Evolutionary conservation across 2,113 vertebrate species (phyloP).

Genomic region (Callopanchax toddi): DNA sequence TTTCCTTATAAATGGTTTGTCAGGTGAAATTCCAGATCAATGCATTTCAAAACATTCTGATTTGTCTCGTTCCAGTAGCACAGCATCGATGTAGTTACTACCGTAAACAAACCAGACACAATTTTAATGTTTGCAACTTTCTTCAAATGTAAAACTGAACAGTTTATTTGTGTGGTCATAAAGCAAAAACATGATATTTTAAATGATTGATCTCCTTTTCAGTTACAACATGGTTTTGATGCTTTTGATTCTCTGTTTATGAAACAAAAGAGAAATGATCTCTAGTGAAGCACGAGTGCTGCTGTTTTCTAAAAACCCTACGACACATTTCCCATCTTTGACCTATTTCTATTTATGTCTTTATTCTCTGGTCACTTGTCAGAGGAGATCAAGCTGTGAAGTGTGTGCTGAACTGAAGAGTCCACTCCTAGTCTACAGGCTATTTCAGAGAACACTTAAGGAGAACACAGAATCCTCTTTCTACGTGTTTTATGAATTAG

Average conservation of each 20-base stretch:
- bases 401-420: neutral
- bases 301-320: neutral
- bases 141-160: too few relatives aligned
- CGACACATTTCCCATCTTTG: too few relatives aligned
- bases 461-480: conserved; percentile 7
- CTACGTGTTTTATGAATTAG: conserved; percentile 17
- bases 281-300: too few relatives aligned
- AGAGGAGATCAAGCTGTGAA: neutral
- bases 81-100: too few relatives aligned
- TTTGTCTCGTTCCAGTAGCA: too few relatives aligned
- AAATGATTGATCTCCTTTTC: too few relatives aligned
- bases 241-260: neutral
- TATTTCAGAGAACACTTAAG: neutral
- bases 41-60: too few relatives aligned
- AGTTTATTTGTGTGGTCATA: too few relatives aligned
- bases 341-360: neutral
- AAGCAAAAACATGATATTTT: too few relatives aligned
- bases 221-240: too few relatives aligned
- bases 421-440: neutral
- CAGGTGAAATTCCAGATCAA: neutral
- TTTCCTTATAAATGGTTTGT: neutral
- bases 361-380: neutral
- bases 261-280: neutral
- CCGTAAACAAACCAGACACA: too few relatives aligned
- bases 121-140: too few relatives aligned